Evolutionary conservation across 2,888 invertebrate genomes (phyloP).

Genomic region (Miltochrista miniata): DNA sequence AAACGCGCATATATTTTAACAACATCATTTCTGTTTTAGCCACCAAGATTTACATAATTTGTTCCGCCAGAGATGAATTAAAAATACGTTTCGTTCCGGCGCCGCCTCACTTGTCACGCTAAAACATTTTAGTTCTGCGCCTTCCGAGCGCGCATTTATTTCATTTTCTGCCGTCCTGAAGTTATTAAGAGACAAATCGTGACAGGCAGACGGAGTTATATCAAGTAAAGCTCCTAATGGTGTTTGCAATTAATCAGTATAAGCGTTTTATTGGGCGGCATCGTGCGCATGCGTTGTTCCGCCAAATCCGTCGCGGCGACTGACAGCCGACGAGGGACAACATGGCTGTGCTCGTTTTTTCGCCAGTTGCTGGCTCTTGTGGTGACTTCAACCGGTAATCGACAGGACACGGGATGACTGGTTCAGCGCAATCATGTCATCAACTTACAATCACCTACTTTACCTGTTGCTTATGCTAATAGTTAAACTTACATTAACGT

Average conservation of each 20-base stretch:
- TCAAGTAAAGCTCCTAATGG: conserved; percentile 37
- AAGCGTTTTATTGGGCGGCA: conserved; percentile 71
- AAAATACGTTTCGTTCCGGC: conserved; percentile 53
- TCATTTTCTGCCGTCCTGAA: conserved; percentile 43
- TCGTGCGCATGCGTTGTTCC: conserved; percentile 56
- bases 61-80: conserved; percentile 46
- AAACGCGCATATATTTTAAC: conserved; percentile 16
- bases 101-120: conserved; percentile 36
- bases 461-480: conserved; percentile 19
- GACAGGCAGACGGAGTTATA: conserved; percentile 46
- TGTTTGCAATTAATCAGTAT: conserved; percentile 68
- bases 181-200: conserved; percentile 46
- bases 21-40: conserved; percentile 31
- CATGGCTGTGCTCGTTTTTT: conserved; percentile 34
- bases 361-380: conserved; percentile 50
- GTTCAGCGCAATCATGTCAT: conserved; percentile 29
- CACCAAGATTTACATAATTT: conserved; percentile 52
- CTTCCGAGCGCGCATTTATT: conserved; percentile 44
- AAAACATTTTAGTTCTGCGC: conserved; percentile 59
- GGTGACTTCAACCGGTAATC: conserved; percentile 49
- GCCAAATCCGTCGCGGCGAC: conserved; percentile 58
- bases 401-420: conserved; percentile 22
- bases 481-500: conserved; percentile 15
- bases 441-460: too few relatives aligned
- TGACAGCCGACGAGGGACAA: conserved; percentile 50